Conservation (phyloP, 2,113 vertebrate genomes). For the Lepisosteus osseus region DNA sequence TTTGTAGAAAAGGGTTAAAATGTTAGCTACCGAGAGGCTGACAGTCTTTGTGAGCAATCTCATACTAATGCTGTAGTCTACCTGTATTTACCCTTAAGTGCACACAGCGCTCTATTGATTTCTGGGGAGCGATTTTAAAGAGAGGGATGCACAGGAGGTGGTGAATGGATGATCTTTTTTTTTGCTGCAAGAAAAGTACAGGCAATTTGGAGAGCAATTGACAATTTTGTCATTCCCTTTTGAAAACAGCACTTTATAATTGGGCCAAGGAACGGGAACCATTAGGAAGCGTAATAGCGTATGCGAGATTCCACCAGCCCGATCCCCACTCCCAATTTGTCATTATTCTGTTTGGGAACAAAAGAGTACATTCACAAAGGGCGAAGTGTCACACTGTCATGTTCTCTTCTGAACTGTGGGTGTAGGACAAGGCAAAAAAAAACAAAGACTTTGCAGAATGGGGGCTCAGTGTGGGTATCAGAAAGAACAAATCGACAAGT, state of each 20-base stretch:
- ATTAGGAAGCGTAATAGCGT: slow-evolving; percentile 29
- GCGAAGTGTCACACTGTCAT: neutral
- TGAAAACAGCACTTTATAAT: slow-evolving; percentile 57
- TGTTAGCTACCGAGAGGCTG: slow-evolving; percentile 42
- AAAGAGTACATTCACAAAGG: neutral
- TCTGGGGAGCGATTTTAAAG: slow-evolving; percentile 62
- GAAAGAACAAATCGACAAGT: no score
- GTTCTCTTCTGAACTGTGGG: no score
- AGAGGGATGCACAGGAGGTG: slow-evolving; percentile 26
- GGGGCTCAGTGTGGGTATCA: no score
- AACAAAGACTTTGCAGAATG: no score
- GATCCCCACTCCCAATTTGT: neutral
- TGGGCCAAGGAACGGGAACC: slow-evolving; percentile 31
- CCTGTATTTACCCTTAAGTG: slow-evolving; percentile 72
- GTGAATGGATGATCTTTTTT: slow-evolving; percentile 51
- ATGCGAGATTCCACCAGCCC: neutral
- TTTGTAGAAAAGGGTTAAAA: slow-evolving; percentile 41
- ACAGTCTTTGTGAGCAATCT: slow-evolving; percentile 67
- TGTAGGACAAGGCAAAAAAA: no score
- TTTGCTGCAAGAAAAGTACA: slow-evolving; percentile 53
- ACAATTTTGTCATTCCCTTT: slow-evolving; percentile 60
- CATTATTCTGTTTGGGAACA: neutral
- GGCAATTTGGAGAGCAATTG: slow-evolving; percentile 59
- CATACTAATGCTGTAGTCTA: slow-evolving; percentile 66
- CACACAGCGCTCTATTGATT: slow-evolving; percentile 63